Conservation (phyloP, 2,888 invertebrate species). For the Scotopteryx bipunctaria region DNA sequence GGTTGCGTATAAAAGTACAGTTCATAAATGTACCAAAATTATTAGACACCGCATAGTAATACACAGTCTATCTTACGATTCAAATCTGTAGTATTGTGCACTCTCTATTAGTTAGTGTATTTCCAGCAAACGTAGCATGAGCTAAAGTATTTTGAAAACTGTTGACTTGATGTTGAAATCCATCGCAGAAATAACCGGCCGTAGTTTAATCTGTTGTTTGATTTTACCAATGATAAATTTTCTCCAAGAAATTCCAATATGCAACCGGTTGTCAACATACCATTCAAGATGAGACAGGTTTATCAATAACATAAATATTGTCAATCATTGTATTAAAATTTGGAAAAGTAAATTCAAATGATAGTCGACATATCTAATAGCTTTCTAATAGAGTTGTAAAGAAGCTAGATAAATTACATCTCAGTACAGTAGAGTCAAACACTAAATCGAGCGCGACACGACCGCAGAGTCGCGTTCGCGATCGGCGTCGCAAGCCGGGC, state of each 20-base stretch:
- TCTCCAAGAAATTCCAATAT: constrained; percentile 35
- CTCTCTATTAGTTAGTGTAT: constrained; percentile 41
- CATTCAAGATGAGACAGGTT: constrained; percentile 62
- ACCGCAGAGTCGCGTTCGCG: constrained; percentile 37
- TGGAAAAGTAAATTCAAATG: background rate
- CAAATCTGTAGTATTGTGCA: constrained; percentile 41
- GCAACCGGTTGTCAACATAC: constrained; percentile 37
- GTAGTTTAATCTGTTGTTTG: constrained; percentile 17
- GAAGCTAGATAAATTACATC: background rate
- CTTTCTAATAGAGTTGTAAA: constrained; percentile 9
- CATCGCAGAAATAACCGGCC: constrained; percentile 8
- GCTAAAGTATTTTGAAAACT: constrained; percentile 25
- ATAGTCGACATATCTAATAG: background rate
- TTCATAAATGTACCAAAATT: constrained; percentile 47
- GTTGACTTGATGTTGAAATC: constrained; percentile 18
- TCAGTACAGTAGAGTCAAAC: constrained; percentile 16
- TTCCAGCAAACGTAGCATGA: constrained; percentile 29
- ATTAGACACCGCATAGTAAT: constrained; percentile 57
- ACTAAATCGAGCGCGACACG: constrained; percentile 33
- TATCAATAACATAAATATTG: constrained; percentile 13
- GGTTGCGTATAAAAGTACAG: constrained; percentile 44
- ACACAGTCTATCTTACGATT: constrained; percentile 29
- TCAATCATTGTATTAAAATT: background rate
- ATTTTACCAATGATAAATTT: constrained; percentile 29
- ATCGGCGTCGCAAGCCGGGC: constrained; percentile 54